Evolutionary conservation across 2,888 invertebrate species (phyloP), one percentile per base, ranked within the genome.

Genomic region (Zygothrica quintamaculata): DNA sequence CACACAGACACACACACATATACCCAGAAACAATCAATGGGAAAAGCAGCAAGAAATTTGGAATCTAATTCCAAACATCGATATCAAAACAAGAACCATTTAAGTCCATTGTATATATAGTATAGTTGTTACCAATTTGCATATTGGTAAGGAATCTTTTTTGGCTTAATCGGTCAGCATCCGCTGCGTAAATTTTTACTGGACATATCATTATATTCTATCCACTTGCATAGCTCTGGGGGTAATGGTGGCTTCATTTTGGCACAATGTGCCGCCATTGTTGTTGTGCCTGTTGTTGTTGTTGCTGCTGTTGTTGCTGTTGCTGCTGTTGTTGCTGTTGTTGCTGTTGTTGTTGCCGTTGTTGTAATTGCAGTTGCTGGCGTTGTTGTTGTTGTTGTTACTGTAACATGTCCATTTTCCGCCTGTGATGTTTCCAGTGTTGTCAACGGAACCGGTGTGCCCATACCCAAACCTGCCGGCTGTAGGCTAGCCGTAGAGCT

Each of bases 161-260:
- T 22, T 5, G 5, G 34, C 12, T 1, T 34, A 9, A 9, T 26
- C 33, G 76, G 88, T 90, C 88, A 89, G 88, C 90, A 90, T 62
- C 85, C 88, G 57, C 87, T 90, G 78, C 94, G 92, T 56, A 95
- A 90, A 77, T 92, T 93, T 64, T 93, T 93, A 82, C 95, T 95
- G 0, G 95, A 95, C 61, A 95, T 93, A 68, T 94, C 94, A 86
- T 95, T 95, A 74, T 93, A 93, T 85, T 95, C 94, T 39, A 95
- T 92, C 94, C 95, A 95, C 81, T 93, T 93, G 37, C 92, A 92
- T 5, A 95, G 92, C 87, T 95, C 95, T 36, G 92, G 91, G 11
- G 94, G 93, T 75, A 94, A 90, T 84, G 93, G 92, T 0, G 94
- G 94, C 86, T 93, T 93, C 18, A 89, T 56, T 53, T 90, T 91